Conservation (phyloP, 2,888 invertebrate species). For the Drosophila phalerata region DNA sequence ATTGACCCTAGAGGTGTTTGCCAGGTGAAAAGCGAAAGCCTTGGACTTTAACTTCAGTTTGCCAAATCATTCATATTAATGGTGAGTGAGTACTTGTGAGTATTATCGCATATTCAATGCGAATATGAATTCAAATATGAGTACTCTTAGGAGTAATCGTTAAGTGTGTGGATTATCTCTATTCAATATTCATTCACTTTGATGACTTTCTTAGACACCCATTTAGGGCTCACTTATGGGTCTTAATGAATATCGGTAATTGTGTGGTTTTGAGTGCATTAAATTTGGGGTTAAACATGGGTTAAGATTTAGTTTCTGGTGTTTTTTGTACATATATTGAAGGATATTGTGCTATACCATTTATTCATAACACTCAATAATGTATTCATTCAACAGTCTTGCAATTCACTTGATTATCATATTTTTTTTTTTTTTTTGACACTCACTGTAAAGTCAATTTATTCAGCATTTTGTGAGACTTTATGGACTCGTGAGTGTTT, state of each 20-base stretch:
- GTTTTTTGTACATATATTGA: not conserved
- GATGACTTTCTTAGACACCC: constrained; percentile 13
- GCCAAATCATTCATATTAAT: constrained; percentile 58
- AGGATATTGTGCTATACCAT: not conserved
- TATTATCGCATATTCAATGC: constrained; percentile 43
- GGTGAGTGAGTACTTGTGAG: constrained; percentile 21
- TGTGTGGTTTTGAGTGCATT: not conserved
- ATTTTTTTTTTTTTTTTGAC: constrained; percentile 6
- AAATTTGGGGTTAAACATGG: not conserved
- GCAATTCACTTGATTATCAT: constrained; percentile 17
- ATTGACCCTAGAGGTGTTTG: constrained; percentile 28
- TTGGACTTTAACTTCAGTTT: constrained; percentile 11
- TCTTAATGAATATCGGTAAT: not conserved
- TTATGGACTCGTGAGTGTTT: constrained; percentile 19
- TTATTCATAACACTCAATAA: not conserved
- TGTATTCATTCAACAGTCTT: not conserved
- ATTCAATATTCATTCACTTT: constrained; percentile 11
- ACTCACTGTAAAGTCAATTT: constrained; percentile 22
- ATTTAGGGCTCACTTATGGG: not conserved
- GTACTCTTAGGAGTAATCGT: constrained; percentile 6
- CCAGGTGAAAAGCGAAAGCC: constrained; percentile 53
- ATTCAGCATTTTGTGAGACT: not conserved
- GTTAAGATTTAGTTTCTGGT: not conserved
- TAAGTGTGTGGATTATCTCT: not conserved
- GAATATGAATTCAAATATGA: not conserved